Evolutionary conservation across 2,888 invertebrate genomes (phyloP), one percentile per base, ranked within the genome.

Genomic region (Mesoligia furuncula): DNA sequence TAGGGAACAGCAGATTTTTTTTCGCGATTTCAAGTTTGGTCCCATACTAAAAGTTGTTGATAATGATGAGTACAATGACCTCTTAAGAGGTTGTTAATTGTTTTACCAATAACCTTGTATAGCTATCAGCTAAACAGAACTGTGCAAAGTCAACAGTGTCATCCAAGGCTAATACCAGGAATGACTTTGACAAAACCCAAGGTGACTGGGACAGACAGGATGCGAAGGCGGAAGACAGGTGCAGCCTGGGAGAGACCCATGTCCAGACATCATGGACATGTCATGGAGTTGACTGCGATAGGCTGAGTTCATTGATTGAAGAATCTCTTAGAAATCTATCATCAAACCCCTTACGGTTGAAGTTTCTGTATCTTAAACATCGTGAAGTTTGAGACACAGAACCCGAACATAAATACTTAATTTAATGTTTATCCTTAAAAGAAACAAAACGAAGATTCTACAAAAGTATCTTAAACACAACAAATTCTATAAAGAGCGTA

Each of bases 401-500:
- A 27, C 11, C 7, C 27, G 11, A 48, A 61, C n/a, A 39, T 45
- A 66, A 42, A 36, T 11, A 48, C 45, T 69, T 36, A 64, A 62
- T 73, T 20, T 48, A 36, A 51, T 69, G 42, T 73, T 61, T 31
- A 57, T 39, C 27, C 20, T 39, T 45, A 68, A 31, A 57, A 72
- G 27, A 69, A 73, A 75, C 59, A 51, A 73, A 65, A 68, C 67
- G 4, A 51, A 62, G 20, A 51, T 54, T 70, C 39, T 15, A 42
- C 68, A 51, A 72, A 85, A 83, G 75, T 75, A 68, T 72, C 31
- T n/a, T 81, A 39, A 62, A 75, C 15, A 64, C 74, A 83, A 67
- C 72, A 75, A 70, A 78, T 64, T 74, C 61, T 64, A 67, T 67
- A 75, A 59, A 73, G 31, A 69, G 48, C 62, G 20, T 61, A 70